Evolutionary conservation across 2,888 invertebrate genomes (phyloP).

Genomic region (Spodoptera littoralis): DNA sequence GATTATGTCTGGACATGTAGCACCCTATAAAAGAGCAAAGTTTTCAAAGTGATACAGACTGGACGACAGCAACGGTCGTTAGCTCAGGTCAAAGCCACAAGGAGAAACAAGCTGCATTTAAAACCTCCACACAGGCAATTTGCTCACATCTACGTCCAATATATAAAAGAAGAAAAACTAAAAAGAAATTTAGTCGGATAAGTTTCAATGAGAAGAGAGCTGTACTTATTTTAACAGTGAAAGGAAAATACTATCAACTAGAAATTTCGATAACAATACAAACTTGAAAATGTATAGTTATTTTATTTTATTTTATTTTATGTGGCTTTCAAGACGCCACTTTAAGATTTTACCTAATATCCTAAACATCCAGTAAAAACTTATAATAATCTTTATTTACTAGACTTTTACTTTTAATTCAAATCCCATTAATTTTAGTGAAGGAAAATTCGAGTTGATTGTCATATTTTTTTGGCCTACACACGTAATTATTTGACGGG

Average conservation of each 20-base stretch:
- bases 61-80: slow-evolving; percentile 17
- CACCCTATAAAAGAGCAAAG: slow-evolving; percentile 7
- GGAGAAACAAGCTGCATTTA: slow-evolving; percentile 35
- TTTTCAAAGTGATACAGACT: slow-evolving; percentile 1
- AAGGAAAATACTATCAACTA: slow-evolving; percentile 8
- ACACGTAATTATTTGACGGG: too few species aligned
- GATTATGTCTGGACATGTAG: slow-evolving; percentile 16
- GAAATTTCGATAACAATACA: too few species aligned
- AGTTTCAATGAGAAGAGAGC: slow-evolving; percentile 12
- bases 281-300: too few species aligned
- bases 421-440: too few species aligned
- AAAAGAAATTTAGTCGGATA: slow-evolving; percentile 2
- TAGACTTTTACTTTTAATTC: too few species aligned
- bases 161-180: slow-evolving; percentile 10
- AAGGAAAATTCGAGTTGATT: too few species aligned
- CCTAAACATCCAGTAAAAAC: too few species aligned
- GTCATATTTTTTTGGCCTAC: too few species aligned
- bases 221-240: slow-evolving; percentile 10
- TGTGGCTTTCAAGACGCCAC: too few species aligned
- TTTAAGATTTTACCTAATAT: too few species aligned
- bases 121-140: slow-evolving; percentile 36
- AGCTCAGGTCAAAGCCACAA: slow-evolving; percentile 42
- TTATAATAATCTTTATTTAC: too few species aligned
- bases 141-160: slow-evolving; percentile 23
- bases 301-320: too few species aligned